phyloP scores from a whole-genome alignment of 2,797 vertebrate species.

The Pagetopsis macropterus region DNA sequence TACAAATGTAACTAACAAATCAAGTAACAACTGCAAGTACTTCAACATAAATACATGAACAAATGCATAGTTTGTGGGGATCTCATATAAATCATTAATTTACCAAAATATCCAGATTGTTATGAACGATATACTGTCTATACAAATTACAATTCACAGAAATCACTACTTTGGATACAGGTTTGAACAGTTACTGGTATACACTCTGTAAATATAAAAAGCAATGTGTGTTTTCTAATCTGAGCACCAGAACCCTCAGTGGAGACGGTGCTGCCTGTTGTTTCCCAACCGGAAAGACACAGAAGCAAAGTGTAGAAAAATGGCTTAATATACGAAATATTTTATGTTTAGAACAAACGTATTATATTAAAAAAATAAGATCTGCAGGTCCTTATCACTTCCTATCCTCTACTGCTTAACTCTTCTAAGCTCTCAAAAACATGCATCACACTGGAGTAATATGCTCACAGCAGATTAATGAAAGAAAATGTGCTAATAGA shows the following conservation, averaged over 20 bases:
- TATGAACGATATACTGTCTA: background rate
- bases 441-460: background rate
- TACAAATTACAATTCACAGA: background rate
- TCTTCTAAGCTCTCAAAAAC: background rate
- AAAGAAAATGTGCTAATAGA: slow-evolving; percentile 5
- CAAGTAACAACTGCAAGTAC: background rate
- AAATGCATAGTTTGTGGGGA: background rate
- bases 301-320: background rate
- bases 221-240: background rate
- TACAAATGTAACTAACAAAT: background rate
- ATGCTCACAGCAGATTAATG: slow-evolving; percentile 8
- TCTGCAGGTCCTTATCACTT: background rate
- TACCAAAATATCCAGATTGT: background rate
- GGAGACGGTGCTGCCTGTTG: background rate
- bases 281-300: background rate
- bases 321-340: no score
- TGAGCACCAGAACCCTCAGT: background rate
- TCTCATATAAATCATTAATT: background rate
- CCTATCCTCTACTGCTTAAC: background rate
- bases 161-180: background rate
- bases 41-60: background rate
- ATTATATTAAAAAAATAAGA: slow-evolving; percentile 8
- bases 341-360: background rate
- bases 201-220: background rate
- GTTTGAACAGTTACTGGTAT: background rate